A percentile compares a stretch with the other conserved stretches of the same genome.
Conservation (phyloP, 2,797 vertebrate genomes). For the Hylomyscus alleni region DNA sequence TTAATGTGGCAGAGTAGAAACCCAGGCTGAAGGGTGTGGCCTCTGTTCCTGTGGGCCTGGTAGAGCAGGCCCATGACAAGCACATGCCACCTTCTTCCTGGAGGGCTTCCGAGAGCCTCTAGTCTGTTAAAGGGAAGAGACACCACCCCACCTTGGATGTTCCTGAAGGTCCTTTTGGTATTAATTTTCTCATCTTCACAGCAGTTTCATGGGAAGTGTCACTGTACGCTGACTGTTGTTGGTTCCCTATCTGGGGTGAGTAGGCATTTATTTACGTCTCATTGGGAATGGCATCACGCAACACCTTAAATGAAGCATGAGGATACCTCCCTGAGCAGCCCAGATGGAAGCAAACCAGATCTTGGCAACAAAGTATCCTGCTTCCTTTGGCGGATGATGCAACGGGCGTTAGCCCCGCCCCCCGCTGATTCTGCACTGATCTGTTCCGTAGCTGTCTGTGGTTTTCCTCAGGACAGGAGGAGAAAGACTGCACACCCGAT, state of each 20-base stretch:
- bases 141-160: not conserved
- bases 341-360: not conserved
- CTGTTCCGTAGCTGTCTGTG: not conserved
- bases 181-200: not conserved
- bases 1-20: not conserved
- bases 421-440: too few species aligned
- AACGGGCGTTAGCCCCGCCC: too few species aligned
- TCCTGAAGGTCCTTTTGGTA: not conserved
- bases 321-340: not conserved
- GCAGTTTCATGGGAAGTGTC: not conserved
- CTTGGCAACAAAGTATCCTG: not conserved
- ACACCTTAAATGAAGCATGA: not conserved
- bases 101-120: not conserved
- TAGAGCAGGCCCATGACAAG: not conserved
- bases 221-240: not conserved
- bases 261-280: not conserved
- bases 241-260: not conserved
- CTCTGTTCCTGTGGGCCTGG: not conserved
- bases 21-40: not conserved
- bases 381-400: not conserved
- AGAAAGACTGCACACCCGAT: fast-evolving
- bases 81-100: too few species aligned
- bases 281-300: too few species aligned
- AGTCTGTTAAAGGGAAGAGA: not conserved
- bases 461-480: not conserved